A percentile compares a stretch with the other conserved stretches of the same genome.
These are phyloP conservation scores for Heliconius hermathena DNA, from an alignment of 1,140 invertebrate species.

Conservation along the genomic window DNA sequence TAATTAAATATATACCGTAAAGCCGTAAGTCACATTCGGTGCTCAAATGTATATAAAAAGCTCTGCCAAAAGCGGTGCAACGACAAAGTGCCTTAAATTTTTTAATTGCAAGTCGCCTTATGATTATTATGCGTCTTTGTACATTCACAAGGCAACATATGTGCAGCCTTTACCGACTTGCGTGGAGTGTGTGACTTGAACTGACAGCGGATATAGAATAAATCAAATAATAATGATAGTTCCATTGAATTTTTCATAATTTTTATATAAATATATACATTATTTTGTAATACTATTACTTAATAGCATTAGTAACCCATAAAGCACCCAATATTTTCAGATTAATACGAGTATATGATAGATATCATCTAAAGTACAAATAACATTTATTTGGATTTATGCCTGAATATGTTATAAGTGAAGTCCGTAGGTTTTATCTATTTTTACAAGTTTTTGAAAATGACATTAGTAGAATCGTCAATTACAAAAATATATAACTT, in stretches of 20 bases:
- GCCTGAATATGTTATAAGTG: too few relatives aligned
- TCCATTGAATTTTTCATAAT: background rate
- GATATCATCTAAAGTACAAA: too few relatives aligned
- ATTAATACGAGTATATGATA: too few relatives aligned
- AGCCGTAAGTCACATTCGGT: conserved; percentile 34
- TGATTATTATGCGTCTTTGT: conserved; percentile 79
- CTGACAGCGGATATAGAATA: conserved; percentile 37
- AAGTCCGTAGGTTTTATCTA: too few relatives aligned
- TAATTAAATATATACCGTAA: conserved; percentile 30
- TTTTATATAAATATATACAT: background rate
- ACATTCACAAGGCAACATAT: conserved; percentile 69
- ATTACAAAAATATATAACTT: background rate
- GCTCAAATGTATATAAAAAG: conserved; percentile 47
- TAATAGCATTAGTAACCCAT: too few relatives aligned
- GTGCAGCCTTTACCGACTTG: conserved; percentile 53
- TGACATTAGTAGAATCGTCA: too few relatives aligned
- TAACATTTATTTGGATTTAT: too few relatives aligned
- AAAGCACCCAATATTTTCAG: too few relatives aligned
- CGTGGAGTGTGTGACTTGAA: conserved; percentile 49
- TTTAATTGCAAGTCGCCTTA: conserved; percentile 77
- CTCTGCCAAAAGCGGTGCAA: conserved; percentile 52
- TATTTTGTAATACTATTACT: too few relatives aligned
- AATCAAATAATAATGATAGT: background rate
- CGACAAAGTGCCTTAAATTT: conserved; percentile 79
- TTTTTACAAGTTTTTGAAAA: background rate